Percentiles rank a stretch among this genome's conserved stretches.
phyloP scores from a whole-genome alignment of 1,140 invertebrate genomes.

The Ruditapes philippinarum region DNA sequence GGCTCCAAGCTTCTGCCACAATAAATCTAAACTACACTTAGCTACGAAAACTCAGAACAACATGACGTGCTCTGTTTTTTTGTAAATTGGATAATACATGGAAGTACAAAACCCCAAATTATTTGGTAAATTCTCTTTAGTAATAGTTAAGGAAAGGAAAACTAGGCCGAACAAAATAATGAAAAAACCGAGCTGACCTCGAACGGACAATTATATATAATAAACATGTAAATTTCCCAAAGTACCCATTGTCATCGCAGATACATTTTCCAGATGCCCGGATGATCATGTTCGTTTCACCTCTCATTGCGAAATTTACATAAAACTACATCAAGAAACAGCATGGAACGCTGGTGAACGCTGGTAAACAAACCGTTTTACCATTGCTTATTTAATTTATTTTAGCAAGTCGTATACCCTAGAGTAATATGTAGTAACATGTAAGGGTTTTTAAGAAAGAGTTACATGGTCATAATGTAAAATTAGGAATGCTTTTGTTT shows the following conservation, averaged over 20 bases:
- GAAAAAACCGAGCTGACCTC: not conserved
- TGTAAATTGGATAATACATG: too few species aligned
- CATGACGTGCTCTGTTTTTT: too few species aligned
- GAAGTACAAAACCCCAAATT: too few species aligned
- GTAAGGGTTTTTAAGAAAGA: not conserved
- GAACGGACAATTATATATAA: not conserved
- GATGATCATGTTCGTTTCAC: constrained; percentile 28
- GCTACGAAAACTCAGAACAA: too few species aligned
- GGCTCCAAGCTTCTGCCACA: too few species aligned
- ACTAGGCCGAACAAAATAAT: too few species aligned
- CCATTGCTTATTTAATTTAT: constrained; percentile 21
- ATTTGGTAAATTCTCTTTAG: too few species aligned
- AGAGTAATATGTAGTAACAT: not conserved
- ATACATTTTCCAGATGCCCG: constrained; percentile 3
- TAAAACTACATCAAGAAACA: constrained; percentile 16
- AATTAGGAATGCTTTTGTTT: not conserved
- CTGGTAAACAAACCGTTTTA: not conserved
- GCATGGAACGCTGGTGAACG: not conserved
- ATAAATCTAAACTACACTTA: too few species aligned
- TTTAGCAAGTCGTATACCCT: not conserved
- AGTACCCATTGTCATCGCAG: not conserved
- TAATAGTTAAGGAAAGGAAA: too few species aligned
- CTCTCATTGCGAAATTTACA: constrained; percentile 11
- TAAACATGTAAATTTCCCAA: constrained; percentile 23
- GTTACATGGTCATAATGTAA: not conserved